Conservation (phyloP, 2,888 invertebrate species). For the Drosophila prolongata region DNA sequence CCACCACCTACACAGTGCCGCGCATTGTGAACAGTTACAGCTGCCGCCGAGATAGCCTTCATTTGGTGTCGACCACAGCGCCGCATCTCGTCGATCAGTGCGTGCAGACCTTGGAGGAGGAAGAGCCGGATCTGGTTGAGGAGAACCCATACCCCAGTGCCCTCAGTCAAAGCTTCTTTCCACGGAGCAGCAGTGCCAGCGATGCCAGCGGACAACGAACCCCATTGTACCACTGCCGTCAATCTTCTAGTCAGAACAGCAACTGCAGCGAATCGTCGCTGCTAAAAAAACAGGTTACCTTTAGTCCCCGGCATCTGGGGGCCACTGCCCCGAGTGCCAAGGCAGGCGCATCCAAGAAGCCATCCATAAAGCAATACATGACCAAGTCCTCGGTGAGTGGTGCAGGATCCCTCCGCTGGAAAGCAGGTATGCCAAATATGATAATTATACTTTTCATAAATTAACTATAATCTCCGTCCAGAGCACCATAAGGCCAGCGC, state of each 20-base stretch:
- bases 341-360: slow-evolving; percentile 31
- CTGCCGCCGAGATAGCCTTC: slow-evolving; percentile 69
- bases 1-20: slow-evolving; percentile 54
- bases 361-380: slow-evolving; percentile 54
- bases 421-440: slow-evolving; percentile 45
- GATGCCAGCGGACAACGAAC: slow-evolving; percentile 25
- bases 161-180: slow-evolving; percentile 4
- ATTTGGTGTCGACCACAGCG: slow-evolving; percentile 66
- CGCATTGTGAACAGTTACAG: slow-evolving; percentile 72
- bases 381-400: slow-evolving; percentile 42
- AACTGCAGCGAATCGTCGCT: slow-evolving; percentile 58
- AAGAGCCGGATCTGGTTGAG: slow-evolving; percentile 13
- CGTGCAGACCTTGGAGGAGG: slow-evolving; percentile 55
- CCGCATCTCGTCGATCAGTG: slow-evolving; percentile 64
- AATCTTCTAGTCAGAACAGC: slow-evolving; percentile 67
- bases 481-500: slow-evolving; percentile 64
- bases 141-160: slow-evolving; percentile 31
- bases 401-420: slow-evolving; percentile 52
- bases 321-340: slow-evolving; percentile 15
- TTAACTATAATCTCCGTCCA: slow-evolving; percentile 8
- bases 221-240: slow-evolving; percentile 57
- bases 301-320: slow-evolving; percentile 56
- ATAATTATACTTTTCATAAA: no score
- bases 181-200: slow-evolving; percentile 14
- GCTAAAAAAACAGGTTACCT: slow-evolving; percentile 65